Percentiles rank a stretch among this genome's conserved stretches.
phyloP scores from a whole-genome alignment of 2,797 vertebrate species.

The Sparidentex hasta region DNA sequence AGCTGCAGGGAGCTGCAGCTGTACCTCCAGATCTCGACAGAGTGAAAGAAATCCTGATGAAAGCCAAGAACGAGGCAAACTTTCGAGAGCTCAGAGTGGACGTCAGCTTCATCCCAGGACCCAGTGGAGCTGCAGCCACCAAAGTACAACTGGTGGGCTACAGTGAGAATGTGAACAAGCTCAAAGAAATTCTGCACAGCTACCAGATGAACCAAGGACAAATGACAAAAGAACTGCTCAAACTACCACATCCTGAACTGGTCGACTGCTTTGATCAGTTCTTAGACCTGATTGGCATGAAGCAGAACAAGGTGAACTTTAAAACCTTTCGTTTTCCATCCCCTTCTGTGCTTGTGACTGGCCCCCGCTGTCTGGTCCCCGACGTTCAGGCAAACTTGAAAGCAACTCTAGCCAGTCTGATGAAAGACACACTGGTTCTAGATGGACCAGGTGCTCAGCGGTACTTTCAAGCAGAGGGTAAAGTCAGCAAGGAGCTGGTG shows the following conservation, averaged over 20 bases:
- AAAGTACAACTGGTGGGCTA: constrained; percentile 73
- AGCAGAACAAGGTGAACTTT: constrained; percentile 44
- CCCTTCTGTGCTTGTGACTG: constrained; percentile 65
- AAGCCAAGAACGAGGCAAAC: constrained; percentile 57
- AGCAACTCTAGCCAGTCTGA: constrained; percentile 44
- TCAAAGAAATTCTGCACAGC: constrained; percentile 60
- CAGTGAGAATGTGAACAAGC: constrained; percentile 57
- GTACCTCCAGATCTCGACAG: constrained; percentile 41
- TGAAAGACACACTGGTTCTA: constrained; percentile 32
- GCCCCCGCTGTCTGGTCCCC: constrained; percentile 61
- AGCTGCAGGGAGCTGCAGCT: constrained; percentile 47
- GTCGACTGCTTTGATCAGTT: constrained; percentile 64
- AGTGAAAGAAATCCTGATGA: constrained; percentile 60
- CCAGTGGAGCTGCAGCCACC: neutral
- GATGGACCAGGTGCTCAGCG: constrained; percentile 65
- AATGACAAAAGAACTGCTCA: constrained; percentile 41
- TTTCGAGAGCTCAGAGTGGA: constrained; percentile 42
- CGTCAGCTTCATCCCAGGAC: constrained; percentile 38
- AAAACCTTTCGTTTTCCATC: constrained; percentile 10
- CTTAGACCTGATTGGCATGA: constrained; percentile 49
- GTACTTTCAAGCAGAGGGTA: constrained; percentile 70
- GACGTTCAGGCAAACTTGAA: constrained; percentile 29
- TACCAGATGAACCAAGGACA: constrained; percentile 57
- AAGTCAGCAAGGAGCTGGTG: constrained; percentile 40
- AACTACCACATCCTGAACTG: constrained; percentile 57